These are phyloP conservation scores for Drosophila tani DNA, from an alignment of 1,140 invertebrate species.

Conservation along the genomic window DNA sequence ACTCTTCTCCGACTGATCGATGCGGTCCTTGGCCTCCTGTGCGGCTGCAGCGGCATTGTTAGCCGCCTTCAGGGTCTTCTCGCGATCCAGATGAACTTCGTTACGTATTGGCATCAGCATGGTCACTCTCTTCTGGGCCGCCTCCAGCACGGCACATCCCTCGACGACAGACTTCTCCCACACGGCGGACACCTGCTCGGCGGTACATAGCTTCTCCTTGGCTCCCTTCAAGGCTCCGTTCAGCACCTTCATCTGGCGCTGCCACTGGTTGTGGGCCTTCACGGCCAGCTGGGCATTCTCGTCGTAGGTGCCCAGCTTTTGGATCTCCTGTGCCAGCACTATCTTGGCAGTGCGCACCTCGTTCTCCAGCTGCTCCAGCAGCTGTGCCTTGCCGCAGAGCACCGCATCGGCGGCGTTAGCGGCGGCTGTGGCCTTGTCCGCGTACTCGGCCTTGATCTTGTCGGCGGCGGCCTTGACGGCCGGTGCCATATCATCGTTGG, in stretches of 20 bases:
- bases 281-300: slow-evolving; percentile 38
- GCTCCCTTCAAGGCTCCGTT: slow-evolving; percentile 14
- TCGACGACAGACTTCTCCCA: slow-evolving; percentile 53
- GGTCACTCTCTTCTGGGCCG: slow-evolving; percentile 56
- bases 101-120: slow-evolving; percentile 39
- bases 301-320: slow-evolving; percentile 40
- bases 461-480: slow-evolving; percentile 57
- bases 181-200: slow-evolving; percentile 40
- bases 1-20: background rate
- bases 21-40: slow-evolving; percentile 58
- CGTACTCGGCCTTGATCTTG: slow-evolving; percentile 62
- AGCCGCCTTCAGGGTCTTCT: slow-evolving; percentile 59
- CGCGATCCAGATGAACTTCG: slow-evolving; percentile 48
- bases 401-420: slow-evolving; percentile 66
- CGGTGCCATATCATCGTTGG: slow-evolving; percentile 64
- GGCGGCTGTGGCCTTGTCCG: slow-evolving; percentile 57
- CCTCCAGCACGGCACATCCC: slow-evolving; percentile 36
- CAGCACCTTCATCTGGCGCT: slow-evolving; percentile 15
- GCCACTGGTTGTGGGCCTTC: slow-evolving; percentile 27
- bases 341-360: slow-evolving; percentile 60
- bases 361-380: slow-evolving; percentile 62
- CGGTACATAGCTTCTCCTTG: slow-evolving; percentile 28
- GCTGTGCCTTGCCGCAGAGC: slow-evolving; percentile 43
- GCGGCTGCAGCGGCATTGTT: slow-evolving; percentile 47
- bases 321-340: slow-evolving; percentile 57